Evolutionary conservation across 1,140 invertebrate genomes (phyloP), one percentile per base, ranked within the genome.

Genomic region (Eriosoma lanigerum): DNA sequence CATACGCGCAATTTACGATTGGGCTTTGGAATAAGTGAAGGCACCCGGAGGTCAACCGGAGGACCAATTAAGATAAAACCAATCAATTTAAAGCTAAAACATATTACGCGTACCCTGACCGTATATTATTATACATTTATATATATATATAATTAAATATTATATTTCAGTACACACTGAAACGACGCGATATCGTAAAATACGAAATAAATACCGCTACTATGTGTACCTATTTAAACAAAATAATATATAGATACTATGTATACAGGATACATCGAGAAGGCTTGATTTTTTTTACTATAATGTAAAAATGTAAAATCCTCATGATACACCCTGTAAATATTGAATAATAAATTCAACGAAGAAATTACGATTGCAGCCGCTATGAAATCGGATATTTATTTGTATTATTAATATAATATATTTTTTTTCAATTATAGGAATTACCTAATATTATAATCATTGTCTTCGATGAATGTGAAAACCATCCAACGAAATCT

Each of bases 31-130:
- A 56, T 72, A 72, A 72, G 68, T 32, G 52, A 72, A 72, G 13
- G 26, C 26, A 26, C 26, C 26, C 68, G 72, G 72, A n/a, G n/a
- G 26, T 21, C 19, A 29, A 56, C 29, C 50, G 52, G 50, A 29
- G 17, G 9, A 56, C 48, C 72, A 75, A 56, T 75, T 75, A 75
- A 56, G 72, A 75, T 75, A 75, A 75, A 75, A 75, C 72, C 52
- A 26, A 54, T 75, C 72, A 32, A 75, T 54, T 56, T 75, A 75
- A 75, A 52, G 72, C 48, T 32, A 75, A 75, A 54, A 54, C n/a
- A 21, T 29, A 66, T 38, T 19, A 29, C 29, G 8, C 15, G n/a
- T n/a, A n/a, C 32, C 4, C 19, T 9, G 19, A 13, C 8, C 32
- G 24, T 62, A 8, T 38, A 38, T 38, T 3, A 38, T 38, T 38